Conservation (phyloP, 2,113 vertebrate species). For the Barnardius zonarius region DNA sequence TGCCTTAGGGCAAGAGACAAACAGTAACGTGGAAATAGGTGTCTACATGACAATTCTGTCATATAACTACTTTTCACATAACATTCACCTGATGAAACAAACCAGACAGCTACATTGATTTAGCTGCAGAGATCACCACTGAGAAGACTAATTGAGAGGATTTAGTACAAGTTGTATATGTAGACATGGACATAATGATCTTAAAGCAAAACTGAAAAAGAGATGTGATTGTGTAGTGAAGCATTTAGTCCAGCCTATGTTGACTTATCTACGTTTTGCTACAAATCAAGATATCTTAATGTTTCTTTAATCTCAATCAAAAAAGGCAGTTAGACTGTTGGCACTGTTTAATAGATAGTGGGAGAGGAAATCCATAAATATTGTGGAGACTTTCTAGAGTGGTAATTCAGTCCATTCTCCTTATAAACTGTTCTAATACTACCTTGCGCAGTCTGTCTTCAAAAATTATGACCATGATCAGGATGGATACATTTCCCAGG, state of each 20-base stretch:
- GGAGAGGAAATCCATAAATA: neutral
- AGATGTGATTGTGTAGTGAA: neutral
- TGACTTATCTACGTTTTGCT: neutral
- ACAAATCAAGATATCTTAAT: neutral
- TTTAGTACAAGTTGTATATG: neutral
- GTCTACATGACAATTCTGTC: neutral
- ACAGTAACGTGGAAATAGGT: neutral
- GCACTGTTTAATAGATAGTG: neutral
- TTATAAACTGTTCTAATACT: neutral
- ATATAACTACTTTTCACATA: neutral
- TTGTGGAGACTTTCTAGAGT: neutral
- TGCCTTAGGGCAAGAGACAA: neutral
- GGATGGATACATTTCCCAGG: slow-evolving; percentile 94
- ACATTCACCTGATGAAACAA: neutral
- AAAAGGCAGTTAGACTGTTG: neutral
- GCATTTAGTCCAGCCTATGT: neutral
- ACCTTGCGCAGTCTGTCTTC: slow-evolving; percentile 85
- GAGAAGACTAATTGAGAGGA: neutral
- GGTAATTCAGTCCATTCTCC: neutral
- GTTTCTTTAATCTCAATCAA: neutral
- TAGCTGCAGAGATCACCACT: neutral
- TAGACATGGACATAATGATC: neutral
- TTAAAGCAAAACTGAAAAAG: neutral
- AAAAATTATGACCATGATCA: slow-evolving; percentile 96
- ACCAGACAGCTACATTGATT: neutral